These are phyloP conservation scores for Parapsyche elsis DNA, from an alignment of 1,140 invertebrate species.

Conservation along the genomic window DNA sequence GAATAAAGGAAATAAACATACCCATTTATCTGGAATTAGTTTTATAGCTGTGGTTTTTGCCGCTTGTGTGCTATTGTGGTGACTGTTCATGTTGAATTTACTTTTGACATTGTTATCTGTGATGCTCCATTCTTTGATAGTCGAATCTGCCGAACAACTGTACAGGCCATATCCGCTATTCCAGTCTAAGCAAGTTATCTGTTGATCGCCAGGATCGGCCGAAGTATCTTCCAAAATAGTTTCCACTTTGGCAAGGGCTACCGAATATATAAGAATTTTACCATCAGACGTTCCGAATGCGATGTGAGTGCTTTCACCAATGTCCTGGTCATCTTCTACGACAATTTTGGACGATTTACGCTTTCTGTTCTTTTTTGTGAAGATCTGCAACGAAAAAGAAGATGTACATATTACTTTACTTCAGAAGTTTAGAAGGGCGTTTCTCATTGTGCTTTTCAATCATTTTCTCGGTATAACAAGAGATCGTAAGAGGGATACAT, in stretches of 20 bases:
- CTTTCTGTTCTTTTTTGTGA: slow-evolving; percentile 64
- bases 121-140: slow-evolving; percentile 63
- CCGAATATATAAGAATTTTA: slow-evolving; percentile 74
- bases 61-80: slow-evolving; percentile 61
- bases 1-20: no score
- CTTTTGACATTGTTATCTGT: slow-evolving; percentile 59
- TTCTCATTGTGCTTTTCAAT: no score
- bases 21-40: slow-evolving; percentile 71
- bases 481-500: no score
- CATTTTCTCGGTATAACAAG: no score
- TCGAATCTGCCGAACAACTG: slow-evolving; percentile 61
- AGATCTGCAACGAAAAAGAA: slow-evolving; percentile 60
- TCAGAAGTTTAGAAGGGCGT: no score
- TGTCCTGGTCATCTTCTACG: slow-evolving; percentile 52
- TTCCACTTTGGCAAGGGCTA: slow-evolving; percentile 71
- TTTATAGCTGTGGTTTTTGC: slow-evolving; percentile 74
- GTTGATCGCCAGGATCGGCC: slow-evolving; percentile 53
- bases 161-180: slow-evolving; percentile 62
- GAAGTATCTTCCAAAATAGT: slow-evolving; percentile 59
- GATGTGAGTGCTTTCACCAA: slow-evolving; percentile 59
- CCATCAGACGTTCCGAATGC: slow-evolving; percentile 76
- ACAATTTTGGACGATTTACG: slow-evolving; percentile 60
- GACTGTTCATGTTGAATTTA: slow-evolving; percentile 64
- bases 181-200: slow-evolving; percentile 63
- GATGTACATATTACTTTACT: no score